phyloP scores from a whole-genome alignment of 2,113 vertebrate species.

The Cisticola juncidis region DNA sequence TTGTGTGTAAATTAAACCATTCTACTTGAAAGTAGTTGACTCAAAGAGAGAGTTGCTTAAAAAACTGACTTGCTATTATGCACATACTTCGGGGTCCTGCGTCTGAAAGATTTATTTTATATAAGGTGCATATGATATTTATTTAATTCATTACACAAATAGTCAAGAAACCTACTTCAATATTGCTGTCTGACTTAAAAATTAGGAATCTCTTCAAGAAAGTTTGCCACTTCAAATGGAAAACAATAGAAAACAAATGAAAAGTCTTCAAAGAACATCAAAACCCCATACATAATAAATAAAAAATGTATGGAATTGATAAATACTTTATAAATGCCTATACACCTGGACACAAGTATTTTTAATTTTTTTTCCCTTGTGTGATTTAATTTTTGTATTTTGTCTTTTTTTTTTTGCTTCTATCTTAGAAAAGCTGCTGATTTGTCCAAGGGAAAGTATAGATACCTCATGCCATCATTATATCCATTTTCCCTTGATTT shows the following conservation, averaged over 20 bases:
- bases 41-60: background rate
- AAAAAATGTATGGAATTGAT: background rate
- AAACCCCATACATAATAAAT: background rate
- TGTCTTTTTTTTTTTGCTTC: background rate
- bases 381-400: background rate
- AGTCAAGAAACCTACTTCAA: background rate
- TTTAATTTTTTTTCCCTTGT: background rate
- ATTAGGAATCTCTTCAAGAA: background rate
- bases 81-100: background rate
- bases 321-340: background rate
- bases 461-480: background rate
- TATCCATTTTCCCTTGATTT: background rate
- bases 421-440: background rate
- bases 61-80: background rate
- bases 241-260: background rate
- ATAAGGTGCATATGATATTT: background rate
- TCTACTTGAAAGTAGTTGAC: background rate
- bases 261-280: background rate
- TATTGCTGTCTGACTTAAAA: background rate
- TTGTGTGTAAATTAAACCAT: slow-evolving; percentile 16
- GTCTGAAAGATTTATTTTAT: background rate
- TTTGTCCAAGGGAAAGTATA: background rate
- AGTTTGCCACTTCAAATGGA: background rate
- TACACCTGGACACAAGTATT: background rate
- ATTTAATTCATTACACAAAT: background rate